These are phyloP conservation scores for Epirrita christyi DNA, from an alignment of 2,888 invertebrate species.

Conservation along the genomic window DNA sequence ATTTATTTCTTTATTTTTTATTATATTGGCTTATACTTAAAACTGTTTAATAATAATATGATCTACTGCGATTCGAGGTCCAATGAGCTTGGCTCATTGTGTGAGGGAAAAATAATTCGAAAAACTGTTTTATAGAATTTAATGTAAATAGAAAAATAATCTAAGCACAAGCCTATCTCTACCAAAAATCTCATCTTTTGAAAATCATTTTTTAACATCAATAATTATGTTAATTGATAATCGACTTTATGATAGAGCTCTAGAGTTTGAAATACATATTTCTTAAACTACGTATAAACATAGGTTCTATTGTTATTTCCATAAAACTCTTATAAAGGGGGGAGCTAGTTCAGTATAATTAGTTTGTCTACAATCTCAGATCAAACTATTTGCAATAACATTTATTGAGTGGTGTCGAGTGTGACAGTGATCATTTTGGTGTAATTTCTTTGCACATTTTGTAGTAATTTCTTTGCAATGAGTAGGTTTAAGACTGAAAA, in stretches of 20 bases:
- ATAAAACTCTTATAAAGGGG: constrained; percentile 28
- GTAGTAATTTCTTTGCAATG: too few species aligned
- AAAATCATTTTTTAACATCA: not conserved
- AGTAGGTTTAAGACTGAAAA: too few species aligned
- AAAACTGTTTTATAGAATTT: too few species aligned
- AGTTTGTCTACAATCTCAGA: constrained; percentile 40
- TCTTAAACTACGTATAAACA: not conserved
- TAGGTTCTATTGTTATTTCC: constrained; percentile 33
- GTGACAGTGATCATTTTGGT: constrained; percentile 18
- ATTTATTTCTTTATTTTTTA: too few species aligned
- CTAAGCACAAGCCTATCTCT: constrained; percentile 6
- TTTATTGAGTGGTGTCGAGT: constrained; percentile 24
- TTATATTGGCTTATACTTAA: too few species aligned
- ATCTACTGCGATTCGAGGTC: too few species aligned
- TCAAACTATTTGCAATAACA: constrained; percentile 37
- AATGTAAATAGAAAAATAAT: constrained; percentile 4
- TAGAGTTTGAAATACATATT: constrained; percentile 8
- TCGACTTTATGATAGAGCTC: not conserved
- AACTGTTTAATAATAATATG: too few species aligned
- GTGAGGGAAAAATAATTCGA: too few species aligned
- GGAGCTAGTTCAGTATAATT: constrained; percentile 41
- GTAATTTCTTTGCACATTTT: constrained; percentile 1
- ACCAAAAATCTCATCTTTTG: constrained; percentile 1
- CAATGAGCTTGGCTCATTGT: too few species aligned
- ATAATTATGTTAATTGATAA: not conserved